Base-by-base conservation (phyloP, 1,140 invertebrate species). In the Micrasema longulum region DNA sequence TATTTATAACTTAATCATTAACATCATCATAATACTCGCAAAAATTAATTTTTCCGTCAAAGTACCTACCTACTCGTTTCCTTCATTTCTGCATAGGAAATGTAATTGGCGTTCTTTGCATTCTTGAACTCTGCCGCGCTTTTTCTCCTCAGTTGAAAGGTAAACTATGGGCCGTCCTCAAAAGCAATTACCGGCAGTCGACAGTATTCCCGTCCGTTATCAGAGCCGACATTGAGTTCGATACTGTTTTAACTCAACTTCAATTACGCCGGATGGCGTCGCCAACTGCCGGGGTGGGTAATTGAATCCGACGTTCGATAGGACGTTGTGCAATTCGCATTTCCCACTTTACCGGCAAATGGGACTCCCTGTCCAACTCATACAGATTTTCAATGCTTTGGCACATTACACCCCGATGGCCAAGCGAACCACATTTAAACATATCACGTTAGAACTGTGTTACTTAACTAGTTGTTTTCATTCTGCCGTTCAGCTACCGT, bases 201-300 rank as follows among this genome's bases (percentile, higher is more conserved):
- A 66, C 18, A 35, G 38, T 36, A 22, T 52, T 14, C 22, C 70
- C 1, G 64, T 65, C 71, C 71, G 65, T 72, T 72, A 72, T 65
- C 47, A 48, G 45, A 64, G 60, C 23, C 60, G 60, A 66, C 53
- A 73, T 73, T 64, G 57, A 60, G 62, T 55, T 55, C 68, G 68
- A 70, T 75, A 72, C 73, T 68, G 55, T 75, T 75, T 75, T 75
- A 75, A 75, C 71, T 75, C 69, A 60, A 69, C 69, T 75, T 48
- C 73, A 71, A 75, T 75, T 75, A 71, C 36, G 65, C 45, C 10
- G 26, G 63, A 66, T 43, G 69, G 57, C 65, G 47, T 43, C 60
- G 50, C 18, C 64, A 38, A 45, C 62, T 36, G 52, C 45, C 47
- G 57, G 38, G 45, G 43, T 41, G 45, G 64, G 57, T 75, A 75